Evolutionary conservation across 2,797 vertebrate species (phyloP).

Genomic region (Xiphophorus birchmanni): DNA sequence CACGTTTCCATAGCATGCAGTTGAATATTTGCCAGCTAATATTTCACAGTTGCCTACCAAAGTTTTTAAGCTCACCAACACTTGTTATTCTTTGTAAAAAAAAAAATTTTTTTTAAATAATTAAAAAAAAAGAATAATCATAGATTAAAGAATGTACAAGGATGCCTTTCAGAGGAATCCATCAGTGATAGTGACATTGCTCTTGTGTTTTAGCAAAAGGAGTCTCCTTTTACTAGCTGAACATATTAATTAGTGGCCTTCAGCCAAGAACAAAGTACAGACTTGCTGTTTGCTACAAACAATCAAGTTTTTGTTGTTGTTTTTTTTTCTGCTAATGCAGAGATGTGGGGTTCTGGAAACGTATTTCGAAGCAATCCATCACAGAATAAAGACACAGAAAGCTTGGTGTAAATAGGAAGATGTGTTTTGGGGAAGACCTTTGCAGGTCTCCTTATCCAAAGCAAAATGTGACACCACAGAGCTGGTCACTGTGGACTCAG

Average conservation of each 20-base stretch:
- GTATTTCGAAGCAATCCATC: background rate
- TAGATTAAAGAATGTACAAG: slow-evolving; percentile 74
- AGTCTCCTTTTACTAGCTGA: slow-evolving; percentile 45
- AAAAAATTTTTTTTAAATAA: no score
- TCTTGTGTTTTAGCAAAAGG: slow-evolving; percentile 55
- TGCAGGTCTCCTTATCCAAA: slow-evolving; percentile 37
- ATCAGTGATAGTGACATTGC: slow-evolving; percentile 63
- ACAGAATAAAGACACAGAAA: slow-evolving; percentile 19
- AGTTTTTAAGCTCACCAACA: slow-evolving; percentile 73
- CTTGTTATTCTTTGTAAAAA: slow-evolving; percentile 69
- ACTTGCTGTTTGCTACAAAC: slow-evolving; percentile 55
- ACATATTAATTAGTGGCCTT: slow-evolving; percentile 33
- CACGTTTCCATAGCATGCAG: slow-evolving; percentile 69
- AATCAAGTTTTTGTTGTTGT: background rate
- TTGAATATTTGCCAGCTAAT: slow-evolving; percentile 73
- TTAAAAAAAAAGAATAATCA: slow-evolving; percentile 54
- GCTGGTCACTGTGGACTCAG: slow-evolving; percentile 73
- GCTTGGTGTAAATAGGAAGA: slow-evolving; percentile 49
- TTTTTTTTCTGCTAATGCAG: slow-evolving; percentile 23
- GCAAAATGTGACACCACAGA: slow-evolving; percentile 68
- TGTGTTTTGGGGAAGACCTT: slow-evolving; percentile 46
- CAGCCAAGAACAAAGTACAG: slow-evolving; percentile 33
- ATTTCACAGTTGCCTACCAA: slow-evolving; percentile 82
- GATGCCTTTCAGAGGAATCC: slow-evolving; percentile 57
- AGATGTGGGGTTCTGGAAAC: slow-evolving; percentile 19